Evolutionary conservation across 2,113 vertebrate genomes (phyloP).

Genomic region (Phalacrocorax brasilianus): DNA sequence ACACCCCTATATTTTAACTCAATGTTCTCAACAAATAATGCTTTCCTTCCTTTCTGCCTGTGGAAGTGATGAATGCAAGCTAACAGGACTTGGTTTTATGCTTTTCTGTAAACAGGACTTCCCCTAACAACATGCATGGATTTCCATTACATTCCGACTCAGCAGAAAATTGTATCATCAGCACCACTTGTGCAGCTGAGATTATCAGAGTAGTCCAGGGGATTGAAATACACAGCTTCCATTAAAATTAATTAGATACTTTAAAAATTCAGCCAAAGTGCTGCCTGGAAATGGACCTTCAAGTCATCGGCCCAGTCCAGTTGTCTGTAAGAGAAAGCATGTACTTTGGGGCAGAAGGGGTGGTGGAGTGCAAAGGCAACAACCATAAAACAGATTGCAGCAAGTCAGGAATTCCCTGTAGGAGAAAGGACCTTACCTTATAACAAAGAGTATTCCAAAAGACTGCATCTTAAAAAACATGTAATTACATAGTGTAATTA

Average conservation of each 20-base stretch:
- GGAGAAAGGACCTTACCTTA: background rate
- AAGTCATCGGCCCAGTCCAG: background rate
- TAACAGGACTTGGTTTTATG: background rate
- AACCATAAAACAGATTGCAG: background rate
- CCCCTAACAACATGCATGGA: background rate
- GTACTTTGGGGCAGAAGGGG: background rate
- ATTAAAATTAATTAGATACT: conserved; percentile 6
- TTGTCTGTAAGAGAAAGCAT: background rate
- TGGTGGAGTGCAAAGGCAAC: background rate
- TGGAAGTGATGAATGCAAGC: background rate
- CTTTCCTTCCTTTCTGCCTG: background rate
- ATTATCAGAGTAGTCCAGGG: background rate
- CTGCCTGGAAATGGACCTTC: background rate
- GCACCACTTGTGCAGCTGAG: background rate
- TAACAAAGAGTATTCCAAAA: background rate
- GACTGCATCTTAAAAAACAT: background rate
- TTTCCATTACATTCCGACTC: conserved; percentile 44
- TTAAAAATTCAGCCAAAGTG: background rate
- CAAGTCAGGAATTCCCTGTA: background rate
- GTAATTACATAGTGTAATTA: background rate
- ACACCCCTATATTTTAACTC: background rate
- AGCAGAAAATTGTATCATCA: conserved; percentile 35
- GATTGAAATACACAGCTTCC: conserved; percentile 8
- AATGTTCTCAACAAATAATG: background rate
- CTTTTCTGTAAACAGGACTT: background rate